Percentiles rank a stretch among this genome's conserved stretches.
phyloP scores from a whole-genome alignment of 2,888 invertebrate genomes.

The Catocala nupta region DNA sequence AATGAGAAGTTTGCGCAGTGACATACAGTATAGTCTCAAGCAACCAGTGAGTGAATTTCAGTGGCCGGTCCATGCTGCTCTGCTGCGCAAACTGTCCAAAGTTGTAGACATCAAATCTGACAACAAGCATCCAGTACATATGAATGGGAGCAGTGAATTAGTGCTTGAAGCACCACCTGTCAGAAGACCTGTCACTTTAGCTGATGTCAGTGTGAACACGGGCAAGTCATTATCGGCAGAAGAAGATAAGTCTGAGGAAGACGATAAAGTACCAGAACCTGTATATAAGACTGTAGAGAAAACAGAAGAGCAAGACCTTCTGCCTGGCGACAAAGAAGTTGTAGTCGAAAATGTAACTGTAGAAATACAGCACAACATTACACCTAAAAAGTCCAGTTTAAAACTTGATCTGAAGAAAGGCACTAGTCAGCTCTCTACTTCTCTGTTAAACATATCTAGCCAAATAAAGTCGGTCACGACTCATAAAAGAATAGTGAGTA shows the following conservation, averaged over 20 bases:
- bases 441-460: conserved; percentile 82
- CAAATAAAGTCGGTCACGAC: conserved; percentile 84
- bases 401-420: conserved; percentile 82
- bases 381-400: conserved; percentile 82
- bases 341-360: conserved; percentile 82
- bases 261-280: conserved; percentile 39
- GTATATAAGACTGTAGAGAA: conserved; percentile 43
- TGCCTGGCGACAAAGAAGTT: conserved; percentile 67
- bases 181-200: conserved; percentile 69
- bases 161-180: conserved; percentile 62
- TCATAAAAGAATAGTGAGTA: conserved; percentile 81
- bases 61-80: conserved; percentile 78
- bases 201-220: conserved; percentile 80
- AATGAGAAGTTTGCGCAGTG: conserved; percentile 81
- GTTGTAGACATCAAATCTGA: conserved; percentile 82
- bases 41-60: conserved; percentile 65
- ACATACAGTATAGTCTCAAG: conserved; percentile 75
- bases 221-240: conserved; percentile 76
- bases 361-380: conserved; percentile 83
- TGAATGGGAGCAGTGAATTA: conserved; percentile 76
- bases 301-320: conserved; percentile 38
- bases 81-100: conserved; percentile 79
- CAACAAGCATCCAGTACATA: conserved; percentile 64
- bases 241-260: conserved; percentile 58
- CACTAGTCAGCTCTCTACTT: conserved; percentile 78